Evolutionary conservation across 2,888 invertebrate species (phyloP).

Genomic region (Caenorhabditis afra): DNA sequence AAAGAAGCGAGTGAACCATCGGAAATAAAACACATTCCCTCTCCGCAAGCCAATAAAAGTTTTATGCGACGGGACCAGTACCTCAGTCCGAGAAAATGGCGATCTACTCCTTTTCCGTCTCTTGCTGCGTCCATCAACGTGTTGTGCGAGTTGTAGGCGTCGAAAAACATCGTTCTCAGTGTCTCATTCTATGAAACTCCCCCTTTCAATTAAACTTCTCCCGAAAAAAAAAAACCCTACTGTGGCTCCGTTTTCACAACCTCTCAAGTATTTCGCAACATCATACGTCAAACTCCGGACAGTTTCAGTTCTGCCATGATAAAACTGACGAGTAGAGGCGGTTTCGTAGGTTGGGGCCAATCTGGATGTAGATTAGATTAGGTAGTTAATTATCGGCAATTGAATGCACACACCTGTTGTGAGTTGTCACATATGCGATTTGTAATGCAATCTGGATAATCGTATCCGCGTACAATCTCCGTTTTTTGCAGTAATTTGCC

Average conservation of each 20-base stretch:
- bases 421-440: conserved; percentile 83
- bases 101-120: conserved; percentile 62
- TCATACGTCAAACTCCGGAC: conserved; percentile 84
- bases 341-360: conserved; percentile 85
- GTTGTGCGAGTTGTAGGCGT: conserved; percentile 66
- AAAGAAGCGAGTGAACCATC: neutral
- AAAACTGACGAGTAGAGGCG: conserved; percentile 84
- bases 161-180: conserved; percentile 42
- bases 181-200: conserved; percentile 49
- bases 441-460: conserved; percentile 85
- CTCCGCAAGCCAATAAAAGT: conserved; percentile 16
- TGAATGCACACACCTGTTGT: conserved; percentile 75
- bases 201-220: too few relatives aligned
- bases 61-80: conserved; percentile 16
- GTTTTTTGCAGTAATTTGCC: conserved; percentile 27
- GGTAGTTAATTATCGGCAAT: neutral
- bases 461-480: conserved; percentile 84
- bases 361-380: conserved; percentile 78
- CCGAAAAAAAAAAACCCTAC: too few relatives aligned
- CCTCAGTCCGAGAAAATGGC: conserved; percentile 64
- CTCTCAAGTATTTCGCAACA: conserved; percentile 72
- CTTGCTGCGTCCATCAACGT: conserved; percentile 59
- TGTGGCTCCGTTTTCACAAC: conserved; percentile 38
- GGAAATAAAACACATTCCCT: neutral
- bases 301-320: conserved; percentile 85